A percentile compares a stretch with the other conserved stretches of the same genome.
phyloP scores from a whole-genome alignment of 2,113 vertebrate species.

The Sardina pilchardus region DNA sequence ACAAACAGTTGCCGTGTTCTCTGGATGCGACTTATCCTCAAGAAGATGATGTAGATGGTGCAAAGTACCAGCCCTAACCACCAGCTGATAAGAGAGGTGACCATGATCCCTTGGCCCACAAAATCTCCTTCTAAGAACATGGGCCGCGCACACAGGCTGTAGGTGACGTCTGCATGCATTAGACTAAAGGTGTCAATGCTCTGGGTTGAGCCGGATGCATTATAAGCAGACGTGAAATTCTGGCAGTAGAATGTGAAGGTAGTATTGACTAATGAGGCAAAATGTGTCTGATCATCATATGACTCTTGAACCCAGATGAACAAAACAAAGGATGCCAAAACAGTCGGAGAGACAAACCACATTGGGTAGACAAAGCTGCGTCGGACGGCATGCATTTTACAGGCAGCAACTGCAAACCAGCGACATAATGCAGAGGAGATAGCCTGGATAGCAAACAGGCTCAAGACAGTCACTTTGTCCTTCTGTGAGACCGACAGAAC shows the following conservation, averaged over 20 bases:
- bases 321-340: slow-evolving; percentile 24
- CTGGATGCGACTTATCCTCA: slow-evolving; percentile 48
- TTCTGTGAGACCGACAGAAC: slow-evolving; percentile 25
- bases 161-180: slow-evolving; percentile 32
- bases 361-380: slow-evolving; percentile 46
- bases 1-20: slow-evolving; percentile 57
- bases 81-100: slow-evolving; percentile 38
- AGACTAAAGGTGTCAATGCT: not conserved
- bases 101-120: slow-evolving; percentile 20
- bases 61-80: slow-evolving; percentile 46
- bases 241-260: not conserved
- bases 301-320: slow-evolving; percentile 29
- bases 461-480: slow-evolving; percentile 9
- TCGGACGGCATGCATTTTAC: slow-evolving; percentile 55
- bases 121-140: not conserved
- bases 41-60: slow-evolving; percentile 50
- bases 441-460: slow-evolving; percentile 41
- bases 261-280: not conserved
- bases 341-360: slow-evolving; percentile 31
- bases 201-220: not conserved
- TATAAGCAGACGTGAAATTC: not conserved
- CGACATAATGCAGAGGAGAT: slow-evolving; percentile 47
- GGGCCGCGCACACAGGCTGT: slow-evolving; percentile 25
- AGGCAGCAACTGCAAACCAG: slow-evolving; percentile 47
- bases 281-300: not conserved